Percentiles rank a stretch among this genome's conserved stretches.
Evolutionary conservation across 2,113 vertebrate species (phyloP).

Genomic region (Hypocryptadius cinnamomeus): DNA sequence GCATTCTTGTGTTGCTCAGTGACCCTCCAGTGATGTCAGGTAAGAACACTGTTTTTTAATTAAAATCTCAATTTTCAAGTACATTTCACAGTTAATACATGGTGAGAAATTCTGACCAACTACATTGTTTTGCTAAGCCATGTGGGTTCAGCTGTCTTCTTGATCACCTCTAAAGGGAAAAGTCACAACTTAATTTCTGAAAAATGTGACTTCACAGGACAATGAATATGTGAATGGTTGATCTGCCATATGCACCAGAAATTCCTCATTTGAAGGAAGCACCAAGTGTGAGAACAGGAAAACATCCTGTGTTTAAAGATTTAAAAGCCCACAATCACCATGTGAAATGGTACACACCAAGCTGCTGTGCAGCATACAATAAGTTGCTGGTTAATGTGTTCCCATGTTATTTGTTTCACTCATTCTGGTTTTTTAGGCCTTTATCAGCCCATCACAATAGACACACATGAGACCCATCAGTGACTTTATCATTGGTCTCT

Average conservation of each 20-base stretch:
- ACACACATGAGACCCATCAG: background rate
- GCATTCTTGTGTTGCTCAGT: background rate
- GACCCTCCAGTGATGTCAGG: background rate
- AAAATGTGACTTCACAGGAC: background rate
- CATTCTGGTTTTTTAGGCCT: background rate
- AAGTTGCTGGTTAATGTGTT: background rate
- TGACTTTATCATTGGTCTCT: background rate
- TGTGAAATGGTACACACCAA: background rate
- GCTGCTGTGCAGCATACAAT: background rate
- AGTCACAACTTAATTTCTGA: background rate
- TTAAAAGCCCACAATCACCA: background rate
- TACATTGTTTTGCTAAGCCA: conserved; percentile 16
- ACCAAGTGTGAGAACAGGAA: background rate
- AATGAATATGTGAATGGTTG: background rate
- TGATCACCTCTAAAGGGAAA: conserved; percentile 32
- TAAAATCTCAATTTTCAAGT: conserved; percentile 61
- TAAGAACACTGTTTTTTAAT: conserved; percentile 36
- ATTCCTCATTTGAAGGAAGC: background rate
- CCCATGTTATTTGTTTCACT: background rate
- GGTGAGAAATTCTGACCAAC: conserved; percentile 23
- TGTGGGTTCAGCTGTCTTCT: background rate
- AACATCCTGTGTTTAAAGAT: background rate
- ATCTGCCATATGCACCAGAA: background rate
- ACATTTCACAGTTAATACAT: conserved; percentile 45
- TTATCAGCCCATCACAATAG: background rate